phyloP scores from a whole-genome alignment of 2,888 invertebrate genomes.

The Drosophila pseudotakahashii region DNA sequence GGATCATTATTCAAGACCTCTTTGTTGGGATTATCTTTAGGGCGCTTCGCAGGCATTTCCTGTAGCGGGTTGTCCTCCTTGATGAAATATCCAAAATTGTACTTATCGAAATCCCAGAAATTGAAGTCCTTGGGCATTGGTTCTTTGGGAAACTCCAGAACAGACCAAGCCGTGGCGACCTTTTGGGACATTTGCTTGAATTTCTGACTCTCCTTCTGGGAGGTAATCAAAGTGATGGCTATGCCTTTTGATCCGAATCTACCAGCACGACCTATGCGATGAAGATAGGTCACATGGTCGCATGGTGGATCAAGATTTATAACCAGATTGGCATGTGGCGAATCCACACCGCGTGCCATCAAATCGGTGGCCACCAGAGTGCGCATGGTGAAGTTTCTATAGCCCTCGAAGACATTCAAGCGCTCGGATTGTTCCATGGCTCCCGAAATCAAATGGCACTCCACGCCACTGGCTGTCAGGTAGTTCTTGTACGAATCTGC shows the following conservation, averaged over 20 bases:
- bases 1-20: too few relatives aligned
- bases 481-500: constrained; percentile 91
- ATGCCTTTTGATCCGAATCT: constrained; percentile 94
- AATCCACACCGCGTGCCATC: constrained; percentile 97
- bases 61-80: constrained; percentile 21
- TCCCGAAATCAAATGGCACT: constrained; percentile 91
- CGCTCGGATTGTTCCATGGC: constrained; percentile 92
- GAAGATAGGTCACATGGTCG: constrained; percentile 93
- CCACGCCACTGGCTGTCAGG: constrained; percentile 90
- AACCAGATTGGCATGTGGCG: constrained; percentile 95
- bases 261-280: constrained; percentile 97
- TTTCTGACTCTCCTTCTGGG: constrained; percentile 87
- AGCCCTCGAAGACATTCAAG: constrained; percentile 89
- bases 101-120: constrained; percentile 77
- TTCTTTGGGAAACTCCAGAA: constrained; percentile 84
- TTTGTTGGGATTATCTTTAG: too few relatives aligned
- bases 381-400: constrained; percentile 92
- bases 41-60: neutral
- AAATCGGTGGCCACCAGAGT: constrained; percentile 96
- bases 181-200: constrained; percentile 86
- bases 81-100: constrained; percentile 56
- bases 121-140: constrained; percentile 43
- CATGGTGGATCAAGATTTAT: constrained; percentile 95
- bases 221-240: constrained; percentile 90
- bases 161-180: constrained; percentile 85